Evolutionary conservation across 1,140 invertebrate genomes (phyloP).

Genomic region (Globodera rostochiensis): DNA sequence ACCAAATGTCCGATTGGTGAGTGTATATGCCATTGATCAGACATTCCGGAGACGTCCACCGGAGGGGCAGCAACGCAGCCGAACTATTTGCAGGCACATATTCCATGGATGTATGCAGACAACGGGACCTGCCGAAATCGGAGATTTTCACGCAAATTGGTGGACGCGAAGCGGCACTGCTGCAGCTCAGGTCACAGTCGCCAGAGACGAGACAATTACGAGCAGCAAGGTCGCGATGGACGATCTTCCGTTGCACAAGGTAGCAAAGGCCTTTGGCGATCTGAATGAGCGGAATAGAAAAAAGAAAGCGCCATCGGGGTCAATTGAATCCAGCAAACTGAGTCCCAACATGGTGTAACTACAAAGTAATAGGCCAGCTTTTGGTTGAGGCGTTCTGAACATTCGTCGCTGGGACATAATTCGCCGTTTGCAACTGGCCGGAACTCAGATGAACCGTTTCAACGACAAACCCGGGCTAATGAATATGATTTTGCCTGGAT

Average conservation of each 20-base stretch:
- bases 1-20: slow-evolving; percentile 96
- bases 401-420: too few species aligned
- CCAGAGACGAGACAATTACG: slow-evolving; percentile 84
- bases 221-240: slow-evolving; percentile 92
- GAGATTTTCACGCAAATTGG: slow-evolving; percentile 52
- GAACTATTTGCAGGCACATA: slow-evolving; percentile 70
- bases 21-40: slow-evolving; percentile 94
- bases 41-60: slow-evolving; percentile 92
- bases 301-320: background rate
- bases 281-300: slow-evolving; percentile 30
- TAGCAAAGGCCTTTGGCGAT: slow-evolving; percentile 82
- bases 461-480: too few species aligned
- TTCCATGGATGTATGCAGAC: slow-evolving; percentile 45
- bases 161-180: slow-evolving; percentile 50
- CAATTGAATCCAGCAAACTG: too few species aligned
- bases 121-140: slow-evolving; percentile 55
- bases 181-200: slow-evolving; percentile 72
- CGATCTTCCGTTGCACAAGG: slow-evolving; percentile 87
- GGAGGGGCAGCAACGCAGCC: slow-evolving; percentile 69
- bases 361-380: too few species aligned
- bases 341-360: too few species aligned
- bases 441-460: too few species aligned
- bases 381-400: too few species aligned
- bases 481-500: slow-evolving; percentile 35
- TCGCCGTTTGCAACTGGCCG: too few species aligned